These are phyloP conservation scores for Allobates femoralis DNA, from an alignment of 2,797 vertebrate genomes.

Conservation along the genomic window DNA sequence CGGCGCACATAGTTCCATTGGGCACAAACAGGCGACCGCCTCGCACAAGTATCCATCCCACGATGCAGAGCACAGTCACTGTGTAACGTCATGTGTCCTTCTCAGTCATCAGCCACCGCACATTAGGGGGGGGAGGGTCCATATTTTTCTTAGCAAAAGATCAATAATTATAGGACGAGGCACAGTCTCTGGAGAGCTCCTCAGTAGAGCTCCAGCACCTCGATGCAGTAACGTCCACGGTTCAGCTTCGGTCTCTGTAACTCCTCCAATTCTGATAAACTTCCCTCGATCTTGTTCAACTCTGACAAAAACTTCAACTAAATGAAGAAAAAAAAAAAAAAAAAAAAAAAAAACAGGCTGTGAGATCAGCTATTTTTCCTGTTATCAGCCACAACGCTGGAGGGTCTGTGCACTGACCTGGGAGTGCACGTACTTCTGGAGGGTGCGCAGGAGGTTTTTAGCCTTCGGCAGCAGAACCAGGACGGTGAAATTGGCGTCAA, in stretches of 20 bases:
- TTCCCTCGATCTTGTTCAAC: slow-evolving; percentile 92
- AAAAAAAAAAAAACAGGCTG: too few relatives aligned
- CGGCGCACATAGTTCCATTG: too few relatives aligned
- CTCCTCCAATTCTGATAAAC: slow-evolving; percentile 83
- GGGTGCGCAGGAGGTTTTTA: slow-evolving; percentile 80
- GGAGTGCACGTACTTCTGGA: slow-evolving; percentile 87
- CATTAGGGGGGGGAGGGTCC: too few relatives aligned
- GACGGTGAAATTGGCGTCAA: slow-evolving; percentile 94
- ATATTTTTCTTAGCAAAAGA: too few relatives aligned
- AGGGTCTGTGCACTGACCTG: slow-evolving; percentile 78
- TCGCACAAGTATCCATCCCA: too few relatives aligned
- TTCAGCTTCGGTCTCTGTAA: slow-evolving; percentile 76
- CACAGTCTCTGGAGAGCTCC: too few relatives aligned
- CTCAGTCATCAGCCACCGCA: too few relatives aligned
- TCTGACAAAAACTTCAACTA: slow-evolving; percentile 90
- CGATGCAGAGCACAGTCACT: too few relatives aligned
- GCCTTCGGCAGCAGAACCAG: slow-evolving; percentile 91
- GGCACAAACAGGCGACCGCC: too few relatives aligned
- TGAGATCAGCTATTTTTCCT: too few relatives aligned
- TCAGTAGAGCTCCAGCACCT: slow-evolving; percentile 89
- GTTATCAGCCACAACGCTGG: neutral
- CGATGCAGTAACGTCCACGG: slow-evolving; percentile 87
- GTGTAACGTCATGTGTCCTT: too few relatives aligned
- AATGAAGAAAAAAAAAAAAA: slow-evolving; percentile 39
- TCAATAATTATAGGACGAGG: too few relatives aligned